Percentiles rank a stretch among this genome's conserved stretches.
Evolutionary conservation across 2,888 invertebrate genomes (phyloP).

Genomic region (Odontocolon sp.): DNA sequence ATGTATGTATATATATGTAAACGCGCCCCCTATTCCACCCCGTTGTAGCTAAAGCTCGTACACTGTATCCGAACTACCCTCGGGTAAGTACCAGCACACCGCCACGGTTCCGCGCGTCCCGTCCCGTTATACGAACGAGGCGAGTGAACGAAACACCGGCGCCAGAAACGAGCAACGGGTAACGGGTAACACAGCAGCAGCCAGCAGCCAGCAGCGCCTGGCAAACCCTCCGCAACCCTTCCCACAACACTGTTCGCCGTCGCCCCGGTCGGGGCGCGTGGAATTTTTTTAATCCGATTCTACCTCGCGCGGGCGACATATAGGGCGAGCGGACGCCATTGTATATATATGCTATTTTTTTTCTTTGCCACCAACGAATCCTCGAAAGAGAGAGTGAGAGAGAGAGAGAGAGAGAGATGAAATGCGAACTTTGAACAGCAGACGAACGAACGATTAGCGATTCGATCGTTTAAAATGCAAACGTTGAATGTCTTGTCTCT

Average conservation of each 20-base stretch:
- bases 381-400: no score
- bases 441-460: conserved; percentile 39
- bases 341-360: conserved; percentile 39
- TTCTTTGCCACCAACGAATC: not conserved
- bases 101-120: conserved; percentile 53
- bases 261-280: conserved; percentile 29
- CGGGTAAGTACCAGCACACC: conserved; percentile 42
- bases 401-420: no score
- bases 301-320: conserved; percentile 63
- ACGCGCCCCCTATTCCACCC: conserved; percentile 12
- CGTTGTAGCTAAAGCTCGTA: conserved; percentile 29
- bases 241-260: not conserved
- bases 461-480: conserved; percentile 74
- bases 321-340: conserved; percentile 28
- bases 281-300: conserved; percentile 74
- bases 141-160: conserved; percentile 63
- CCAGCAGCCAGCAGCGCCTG: conserved; percentile 41
- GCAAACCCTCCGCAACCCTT: conserved; percentile 17
- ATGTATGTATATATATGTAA: conserved; percentile 12
- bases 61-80: conserved; percentile 44
- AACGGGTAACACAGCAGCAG: no score
- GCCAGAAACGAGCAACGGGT: conserved; percentile 48
- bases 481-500: conserved; percentile 66
- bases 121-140: conserved; percentile 59
- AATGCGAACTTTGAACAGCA: no score